Conservation (phyloP, 2,797 vertebrate genomes). For the Darevskia mixta region DNA sequence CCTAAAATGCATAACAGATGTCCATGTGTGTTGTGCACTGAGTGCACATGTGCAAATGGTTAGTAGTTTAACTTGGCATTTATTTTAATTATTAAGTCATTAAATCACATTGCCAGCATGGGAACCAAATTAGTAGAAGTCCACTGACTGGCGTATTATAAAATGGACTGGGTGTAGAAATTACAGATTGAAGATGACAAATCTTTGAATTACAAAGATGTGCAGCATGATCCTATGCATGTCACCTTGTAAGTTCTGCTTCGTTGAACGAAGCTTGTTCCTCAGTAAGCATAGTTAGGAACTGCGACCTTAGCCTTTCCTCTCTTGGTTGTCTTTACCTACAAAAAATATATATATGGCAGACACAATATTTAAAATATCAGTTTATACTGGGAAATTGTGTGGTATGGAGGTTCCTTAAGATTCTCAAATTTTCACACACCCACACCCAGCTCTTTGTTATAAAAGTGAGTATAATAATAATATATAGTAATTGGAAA, state of each 20-base stretch:
- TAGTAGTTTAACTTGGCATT: background rate
- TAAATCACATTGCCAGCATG: conserved; percentile 14
- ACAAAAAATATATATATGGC: background rate
- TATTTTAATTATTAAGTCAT: conserved; percentile 23
- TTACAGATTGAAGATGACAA: background rate
- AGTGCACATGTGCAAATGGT: background rate
- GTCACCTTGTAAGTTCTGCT: background rate
- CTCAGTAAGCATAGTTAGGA: background rate
- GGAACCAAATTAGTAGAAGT: background rate
- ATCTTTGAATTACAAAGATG: background rate
- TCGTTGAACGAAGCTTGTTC: background rate
- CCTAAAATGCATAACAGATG: background rate
- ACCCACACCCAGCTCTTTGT: background rate
- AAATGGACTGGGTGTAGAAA: background rate
- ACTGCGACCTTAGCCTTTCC: too few species aligned
- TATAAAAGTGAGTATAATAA: background rate
- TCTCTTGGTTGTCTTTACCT: background rate
- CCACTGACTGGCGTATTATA: background rate
- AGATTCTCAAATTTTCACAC: background rate
- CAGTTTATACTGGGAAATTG: background rate
- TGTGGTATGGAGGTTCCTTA: background rate
- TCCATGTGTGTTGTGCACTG: background rate
- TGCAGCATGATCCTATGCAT: background rate
- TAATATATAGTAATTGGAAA: conserved; percentile 5
- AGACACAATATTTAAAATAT: background rate